A percentile compares a stretch with the other conserved stretches of the same genome.
Conservation (phyloP, 2,113 vertebrate genomes). For the Micronycteris hirsuta region DNA sequence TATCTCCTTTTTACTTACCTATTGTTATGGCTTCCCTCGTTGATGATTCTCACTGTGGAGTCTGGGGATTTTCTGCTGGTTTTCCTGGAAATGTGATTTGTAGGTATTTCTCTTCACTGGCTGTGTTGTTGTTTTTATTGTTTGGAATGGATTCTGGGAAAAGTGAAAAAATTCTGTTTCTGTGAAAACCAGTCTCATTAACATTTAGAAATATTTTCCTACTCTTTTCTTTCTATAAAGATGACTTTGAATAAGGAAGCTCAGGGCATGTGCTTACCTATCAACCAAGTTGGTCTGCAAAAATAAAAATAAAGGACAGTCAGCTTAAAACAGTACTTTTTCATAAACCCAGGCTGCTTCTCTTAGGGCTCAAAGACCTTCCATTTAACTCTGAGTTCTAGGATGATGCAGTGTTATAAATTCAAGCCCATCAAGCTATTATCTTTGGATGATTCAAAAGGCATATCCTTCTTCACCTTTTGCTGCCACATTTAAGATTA, state of each 20-base stretch:
- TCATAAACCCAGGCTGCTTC: neutral
- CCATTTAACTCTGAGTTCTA: neutral
- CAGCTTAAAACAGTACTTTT: neutral
- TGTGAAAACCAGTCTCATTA: neutral
- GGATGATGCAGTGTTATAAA: neutral
- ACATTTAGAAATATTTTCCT: slow-evolving; percentile 16
- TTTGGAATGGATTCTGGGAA: neutral
- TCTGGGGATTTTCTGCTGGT: neutral
- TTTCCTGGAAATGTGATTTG: slow-evolving; percentile 8
- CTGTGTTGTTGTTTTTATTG: neutral
- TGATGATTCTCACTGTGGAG: neutral
- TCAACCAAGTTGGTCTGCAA: slow-evolving; percentile 1
- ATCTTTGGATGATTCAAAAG: neutral
- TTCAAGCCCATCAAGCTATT: neutral
- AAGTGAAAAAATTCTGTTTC: neutral
- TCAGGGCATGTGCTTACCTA: neutral
- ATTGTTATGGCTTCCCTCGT: neutral
- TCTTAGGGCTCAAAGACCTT: neutral
- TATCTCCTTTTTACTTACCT: neutral
- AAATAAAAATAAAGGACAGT: neutral
- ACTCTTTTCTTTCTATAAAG: neutral
- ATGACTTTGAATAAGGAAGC: neutral
- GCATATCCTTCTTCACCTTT: neutral
- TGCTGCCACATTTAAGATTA: neutral
- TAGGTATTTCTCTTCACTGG: neutral